These are phyloP conservation scores for Labeo catla DNA, from an alignment of 2,113 vertebrate species.

Conservation along the genomic window DNA sequence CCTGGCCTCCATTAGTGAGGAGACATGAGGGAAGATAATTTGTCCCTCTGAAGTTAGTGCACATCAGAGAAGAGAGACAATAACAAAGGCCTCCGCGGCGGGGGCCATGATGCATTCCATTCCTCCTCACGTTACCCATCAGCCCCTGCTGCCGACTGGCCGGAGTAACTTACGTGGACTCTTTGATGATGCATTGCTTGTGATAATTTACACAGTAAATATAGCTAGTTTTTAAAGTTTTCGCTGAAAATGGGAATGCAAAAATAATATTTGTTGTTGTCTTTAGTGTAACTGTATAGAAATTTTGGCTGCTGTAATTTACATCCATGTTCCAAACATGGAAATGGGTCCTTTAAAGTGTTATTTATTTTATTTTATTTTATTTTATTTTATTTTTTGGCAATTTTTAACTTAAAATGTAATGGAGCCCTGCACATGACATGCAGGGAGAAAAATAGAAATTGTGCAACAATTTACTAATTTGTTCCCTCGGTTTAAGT, in stretches of 20 bases:
- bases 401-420: too few relatives aligned
- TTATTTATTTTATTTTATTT: too few relatives aligned
- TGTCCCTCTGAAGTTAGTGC: constrained; percentile 50
- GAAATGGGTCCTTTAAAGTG: too few relatives aligned
- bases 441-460: too few relatives aligned
- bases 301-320: not conserved
- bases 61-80: constrained; percentile 46
- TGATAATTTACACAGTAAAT: not conserved
- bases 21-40: constrained; percentile 42
- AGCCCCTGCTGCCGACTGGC: constrained; percentile 27
- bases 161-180: not conserved
- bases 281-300: not conserved
- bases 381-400: too few relatives aligned
- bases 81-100: constrained; percentile 23
- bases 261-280: not conserved
- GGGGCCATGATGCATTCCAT: constrained; percentile 18
- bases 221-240: not conserved
- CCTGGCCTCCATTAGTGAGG: constrained; percentile 37
- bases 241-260: not conserved
- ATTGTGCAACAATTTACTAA: too few relatives aligned
- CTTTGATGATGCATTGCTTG: not conserved
- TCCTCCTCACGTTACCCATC: constrained; percentile 44
- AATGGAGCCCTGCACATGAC: too few relatives aligned
- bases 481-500: too few relatives aligned
- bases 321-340: not conserved